Evolutionary conservation across 2,113 vertebrate genomes (phyloP), one percentile per base, ranked within the genome.

Genomic region (Telmatochromis bifrenatus): DNA sequence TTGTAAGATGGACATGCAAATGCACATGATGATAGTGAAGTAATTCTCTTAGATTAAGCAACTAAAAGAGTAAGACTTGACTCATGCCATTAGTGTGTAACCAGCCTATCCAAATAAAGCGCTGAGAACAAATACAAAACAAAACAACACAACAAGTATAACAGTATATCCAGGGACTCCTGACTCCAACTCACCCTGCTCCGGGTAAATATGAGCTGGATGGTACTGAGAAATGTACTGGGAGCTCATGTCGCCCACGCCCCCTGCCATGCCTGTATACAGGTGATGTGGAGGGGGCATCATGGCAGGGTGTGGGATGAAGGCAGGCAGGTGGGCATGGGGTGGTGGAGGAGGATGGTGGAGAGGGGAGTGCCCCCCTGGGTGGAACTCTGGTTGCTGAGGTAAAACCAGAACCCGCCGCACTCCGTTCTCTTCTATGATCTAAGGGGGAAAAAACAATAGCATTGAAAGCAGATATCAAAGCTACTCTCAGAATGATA

Each of bases 341-440:
- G 97, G 97, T 56, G 98, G 97, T 87, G 97, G 98, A 2, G 97
- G 97, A 85, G 97, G 96, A 88, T 97, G 97, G 92, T 98, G 98
- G 87, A 99, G 96, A 87, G 98, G 97, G 70, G 98, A 95, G 88
- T 98, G 98, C 79, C 97, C 96, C 86, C 97, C 97, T 60, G 98
- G 98, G 95, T 98, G 98, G 95, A 98, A 99, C 90, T 99, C 98
- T 91, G 98, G 97, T 94, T 99, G 98, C 96, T 99, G 98, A 93
- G 98, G 98, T 96, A 99, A 97, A 94, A 99, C 98, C 97, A 99
- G 96, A 92, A 99, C 98, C 94, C 98, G 97, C 88, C 98, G 97
- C 93, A 99, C 98, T 91, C 98, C 98, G 31, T 98, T 99, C 93
- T 99, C 98, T 94, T 99, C 98, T 92, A 99, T 99, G 95, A 99